Evolutionary conservation across 2,888 invertebrate genomes (phyloP).

Genomic region (Augiades crinisus): DNA sequence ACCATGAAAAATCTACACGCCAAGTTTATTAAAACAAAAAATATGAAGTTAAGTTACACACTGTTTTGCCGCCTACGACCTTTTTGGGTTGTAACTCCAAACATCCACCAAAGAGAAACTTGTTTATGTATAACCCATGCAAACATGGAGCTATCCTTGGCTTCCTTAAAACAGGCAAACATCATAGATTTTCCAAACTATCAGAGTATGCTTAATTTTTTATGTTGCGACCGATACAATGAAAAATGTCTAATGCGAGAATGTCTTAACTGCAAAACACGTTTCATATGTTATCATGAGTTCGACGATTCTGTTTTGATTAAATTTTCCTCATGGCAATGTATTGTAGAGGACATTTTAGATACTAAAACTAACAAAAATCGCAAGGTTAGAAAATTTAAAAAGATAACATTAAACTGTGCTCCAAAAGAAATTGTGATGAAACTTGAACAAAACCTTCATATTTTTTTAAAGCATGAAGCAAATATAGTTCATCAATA

Average conservation of each 20-base stretch:
- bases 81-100: conserved; percentile 9
- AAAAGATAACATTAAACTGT: background rate
- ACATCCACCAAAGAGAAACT: conserved; percentile 27
- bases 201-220: conserved; percentile 22
- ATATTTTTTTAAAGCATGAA: conserved; percentile 20
- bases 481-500: conserved; percentile 31
- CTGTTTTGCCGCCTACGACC: conserved; percentile 22
- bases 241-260: conserved; percentile 28
- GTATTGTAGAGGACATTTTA: conserved; percentile 28
- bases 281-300: conserved; percentile 26
- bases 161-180: conserved; percentile 30
- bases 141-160: conserved; percentile 29
- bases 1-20: conserved; percentile 27
- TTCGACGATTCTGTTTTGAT: conserved; percentile 29
- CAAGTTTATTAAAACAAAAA: conserved; percentile 27
- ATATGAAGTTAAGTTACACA: conserved; percentile 25
- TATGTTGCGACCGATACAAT: conserved; percentile 32
- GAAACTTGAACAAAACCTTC: conserved; percentile 27
- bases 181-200: conserved; percentile 27
- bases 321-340: conserved; percentile 24
- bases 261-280: conserved; percentile 25
- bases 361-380: conserved; percentile 22
- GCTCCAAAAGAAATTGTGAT: conserved; percentile 22
- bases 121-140: conserved; percentile 29
- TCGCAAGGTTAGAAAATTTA: background rate